Evolutionary conservation across 2,888 invertebrate genomes (phyloP).

Genomic region (Myopa testacea): DNA sequence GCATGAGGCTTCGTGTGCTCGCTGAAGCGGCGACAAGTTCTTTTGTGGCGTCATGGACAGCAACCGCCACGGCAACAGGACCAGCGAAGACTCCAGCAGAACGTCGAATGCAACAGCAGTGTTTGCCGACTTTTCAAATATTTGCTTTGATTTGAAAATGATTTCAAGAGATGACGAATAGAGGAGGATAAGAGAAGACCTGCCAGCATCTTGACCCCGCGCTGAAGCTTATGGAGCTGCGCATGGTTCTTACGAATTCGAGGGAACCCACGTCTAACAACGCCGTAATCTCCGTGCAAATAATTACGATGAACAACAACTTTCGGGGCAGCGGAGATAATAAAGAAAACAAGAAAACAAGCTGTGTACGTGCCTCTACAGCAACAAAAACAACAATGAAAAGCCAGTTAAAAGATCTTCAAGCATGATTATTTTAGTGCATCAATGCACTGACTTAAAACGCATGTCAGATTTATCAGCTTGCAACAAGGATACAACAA

Average conservation of each 20-base stretch:
- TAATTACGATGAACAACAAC: constrained; percentile 24
- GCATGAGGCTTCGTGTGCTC: background rate
- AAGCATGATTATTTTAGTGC: constrained; percentile 1
- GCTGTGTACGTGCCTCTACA: background rate
- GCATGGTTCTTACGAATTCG: no score
- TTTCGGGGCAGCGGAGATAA: background rate
- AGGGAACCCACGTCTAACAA: background rate
- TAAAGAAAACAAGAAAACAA: background rate
- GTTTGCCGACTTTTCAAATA: background rate
- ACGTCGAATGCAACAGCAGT: constrained; percentile 16
- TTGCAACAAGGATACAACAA: background rate
- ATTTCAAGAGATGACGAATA: background rate
- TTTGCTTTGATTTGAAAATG: background rate
- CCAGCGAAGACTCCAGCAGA: background rate
- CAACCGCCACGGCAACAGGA: constrained; percentile 7
- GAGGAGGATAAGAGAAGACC: background rate
- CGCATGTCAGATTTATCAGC: background rate
- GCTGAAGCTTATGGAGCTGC: background rate
- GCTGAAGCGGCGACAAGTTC: constrained; percentile 8
- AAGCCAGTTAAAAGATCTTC: background rate
- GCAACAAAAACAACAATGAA: background rate
- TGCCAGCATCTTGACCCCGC: no score
- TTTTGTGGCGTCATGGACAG: constrained; percentile 11
- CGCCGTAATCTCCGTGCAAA: constrained; percentile 31
- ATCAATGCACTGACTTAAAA: background rate